phyloP scores from a whole-genome alignment of 2,888 invertebrate genomes.

The Drosophila niveifrons region DNA sequence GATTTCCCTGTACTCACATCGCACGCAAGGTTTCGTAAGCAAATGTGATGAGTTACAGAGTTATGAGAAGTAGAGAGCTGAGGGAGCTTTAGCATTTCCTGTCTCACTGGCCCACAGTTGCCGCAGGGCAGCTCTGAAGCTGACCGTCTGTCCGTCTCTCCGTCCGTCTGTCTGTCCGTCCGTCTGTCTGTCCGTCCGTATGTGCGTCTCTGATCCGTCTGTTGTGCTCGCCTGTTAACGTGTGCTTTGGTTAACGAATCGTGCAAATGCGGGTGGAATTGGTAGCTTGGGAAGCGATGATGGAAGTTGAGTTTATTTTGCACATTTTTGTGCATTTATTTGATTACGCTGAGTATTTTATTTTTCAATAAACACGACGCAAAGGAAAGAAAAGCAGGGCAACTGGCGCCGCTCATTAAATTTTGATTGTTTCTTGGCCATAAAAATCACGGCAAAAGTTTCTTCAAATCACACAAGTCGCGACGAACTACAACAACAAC shows the following conservation, averaged over 20 bases:
- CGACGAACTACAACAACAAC: conserved; percentile 36
- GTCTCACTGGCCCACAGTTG: conserved; percentile 25
- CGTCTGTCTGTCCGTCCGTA: conserved; percentile 56
- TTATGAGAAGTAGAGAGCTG: background rate
- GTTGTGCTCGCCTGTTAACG: conserved; percentile 67
- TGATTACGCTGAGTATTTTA: conserved; percentile 71
- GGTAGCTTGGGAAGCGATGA: conserved; percentile 12
- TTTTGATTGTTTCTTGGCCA: conserved; percentile 74
- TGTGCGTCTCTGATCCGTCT: conserved; percentile 11
- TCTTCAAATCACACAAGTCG: conserved; percentile 58
- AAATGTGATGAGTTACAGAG: conserved; percentile 48
- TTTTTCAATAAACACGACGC: conserved; percentile 72
- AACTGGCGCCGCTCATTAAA: conserved; percentile 79
- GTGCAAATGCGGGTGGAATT: conserved; percentile 85
- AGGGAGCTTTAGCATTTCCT: conserved; percentile 23
- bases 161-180: conserved; percentile 53
- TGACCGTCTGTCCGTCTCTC: conserved; percentile 50
- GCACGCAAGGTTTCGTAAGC: conserved; percentile 29
- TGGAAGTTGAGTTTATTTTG: conserved; percentile 67
- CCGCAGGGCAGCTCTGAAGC: conserved; percentile 62
- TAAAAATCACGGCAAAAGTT: conserved; percentile 80
- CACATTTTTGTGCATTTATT: conserved; percentile 73
- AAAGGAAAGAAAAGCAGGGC: conserved; percentile 22
- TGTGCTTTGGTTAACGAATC: conserved; percentile 86
- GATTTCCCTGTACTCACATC: too few species aligned